phyloP scores from a whole-genome alignment of 2,113 vertebrate species.

The Castor canadensis region DNA sequence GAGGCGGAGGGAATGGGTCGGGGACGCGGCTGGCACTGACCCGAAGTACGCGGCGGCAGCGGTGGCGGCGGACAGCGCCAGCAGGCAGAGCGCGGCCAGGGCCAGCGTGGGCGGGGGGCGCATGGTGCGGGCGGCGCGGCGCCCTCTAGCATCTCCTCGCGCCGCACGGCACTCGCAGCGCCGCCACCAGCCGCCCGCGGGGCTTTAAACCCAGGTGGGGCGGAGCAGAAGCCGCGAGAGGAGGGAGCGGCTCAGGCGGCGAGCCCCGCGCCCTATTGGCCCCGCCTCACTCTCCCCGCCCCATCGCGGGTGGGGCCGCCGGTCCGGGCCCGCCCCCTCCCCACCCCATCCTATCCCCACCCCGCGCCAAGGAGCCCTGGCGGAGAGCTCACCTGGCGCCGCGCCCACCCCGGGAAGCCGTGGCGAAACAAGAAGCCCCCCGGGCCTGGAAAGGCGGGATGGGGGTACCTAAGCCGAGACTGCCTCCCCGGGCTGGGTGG shows the following conservation, averaged over 20 bases:
- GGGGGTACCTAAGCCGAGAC: background rate
- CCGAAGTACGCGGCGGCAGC: constrained; percentile 95
- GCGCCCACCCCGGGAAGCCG: background rate
- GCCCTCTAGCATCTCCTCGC: constrained; percentile 88
- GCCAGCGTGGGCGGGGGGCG: constrained; percentile 88
- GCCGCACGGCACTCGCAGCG: constrained; percentile 71
- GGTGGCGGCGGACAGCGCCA: constrained; percentile 80
- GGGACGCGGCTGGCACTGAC: constrained; percentile 86
- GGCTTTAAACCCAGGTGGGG: constrained; percentile 81
- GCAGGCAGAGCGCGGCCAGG: constrained; percentile 86
- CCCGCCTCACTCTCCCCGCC: constrained; percentile 48
- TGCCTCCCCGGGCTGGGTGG: background rate
- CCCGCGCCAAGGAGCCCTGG: constrained; percentile 45
- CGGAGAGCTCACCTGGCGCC: constrained; percentile 76
- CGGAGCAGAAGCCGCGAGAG: constrained; percentile 67
- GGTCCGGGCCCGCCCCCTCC: background rate
- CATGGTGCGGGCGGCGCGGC: constrained; percentile 91
- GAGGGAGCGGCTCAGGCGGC: background rate
- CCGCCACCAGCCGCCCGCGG: constrained; percentile 58
- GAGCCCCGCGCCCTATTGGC: constrained; percentile 58
- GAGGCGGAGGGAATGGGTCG: background rate
- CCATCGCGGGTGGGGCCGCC: constrained; percentile 3
- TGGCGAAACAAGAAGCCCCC: background rate
- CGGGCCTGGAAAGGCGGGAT: background rate
- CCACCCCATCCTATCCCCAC: background rate